Evolutionary conservation across 2,113 vertebrate genomes (phyloP).

Genomic region (Naja naja): DNA sequence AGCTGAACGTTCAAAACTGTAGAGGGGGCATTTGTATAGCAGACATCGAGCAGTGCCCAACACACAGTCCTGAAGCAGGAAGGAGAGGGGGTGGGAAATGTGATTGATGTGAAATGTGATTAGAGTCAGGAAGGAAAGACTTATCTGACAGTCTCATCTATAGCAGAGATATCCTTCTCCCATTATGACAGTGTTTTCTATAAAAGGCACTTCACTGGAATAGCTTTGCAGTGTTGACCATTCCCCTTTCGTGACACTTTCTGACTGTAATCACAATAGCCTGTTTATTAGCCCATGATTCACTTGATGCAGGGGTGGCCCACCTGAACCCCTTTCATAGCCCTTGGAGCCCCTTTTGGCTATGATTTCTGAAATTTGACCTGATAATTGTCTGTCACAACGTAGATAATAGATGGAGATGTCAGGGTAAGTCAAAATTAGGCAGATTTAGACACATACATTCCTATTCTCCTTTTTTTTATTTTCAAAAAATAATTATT

Average conservation of each 20-base stretch:
- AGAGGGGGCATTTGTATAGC: slow-evolving; percentile 83
- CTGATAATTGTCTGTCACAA: neutral
- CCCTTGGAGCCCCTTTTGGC: neutral
- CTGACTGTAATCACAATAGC: neutral
- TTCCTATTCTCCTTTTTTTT: neutral
- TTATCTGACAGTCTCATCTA: neutral
- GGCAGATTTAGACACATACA: neutral
- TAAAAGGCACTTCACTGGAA: neutral
- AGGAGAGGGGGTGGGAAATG: rapidly evolving
- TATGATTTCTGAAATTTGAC: neutral
- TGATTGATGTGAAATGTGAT: neutral
- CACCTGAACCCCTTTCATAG: neutral
- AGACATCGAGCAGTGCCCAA: slow-evolving; percentile 80
- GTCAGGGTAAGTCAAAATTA: neutral
- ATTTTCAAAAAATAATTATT: too few relatives aligned
- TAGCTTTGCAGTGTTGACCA: neutral
- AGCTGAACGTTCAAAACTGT: slow-evolving; percentile 79
- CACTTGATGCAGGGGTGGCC: neutral
- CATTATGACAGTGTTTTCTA: neutral
- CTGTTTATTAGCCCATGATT: neutral
- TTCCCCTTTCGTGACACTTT: neutral
- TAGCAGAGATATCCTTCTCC: neutral
- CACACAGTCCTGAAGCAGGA: slow-evolving; percentile 77
- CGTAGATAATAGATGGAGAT: neutral
- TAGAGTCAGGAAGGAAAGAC: neutral